Conservation (phyloP, 2,113 vertebrate genomes). For the Gracilinanus agilis region DNA sequence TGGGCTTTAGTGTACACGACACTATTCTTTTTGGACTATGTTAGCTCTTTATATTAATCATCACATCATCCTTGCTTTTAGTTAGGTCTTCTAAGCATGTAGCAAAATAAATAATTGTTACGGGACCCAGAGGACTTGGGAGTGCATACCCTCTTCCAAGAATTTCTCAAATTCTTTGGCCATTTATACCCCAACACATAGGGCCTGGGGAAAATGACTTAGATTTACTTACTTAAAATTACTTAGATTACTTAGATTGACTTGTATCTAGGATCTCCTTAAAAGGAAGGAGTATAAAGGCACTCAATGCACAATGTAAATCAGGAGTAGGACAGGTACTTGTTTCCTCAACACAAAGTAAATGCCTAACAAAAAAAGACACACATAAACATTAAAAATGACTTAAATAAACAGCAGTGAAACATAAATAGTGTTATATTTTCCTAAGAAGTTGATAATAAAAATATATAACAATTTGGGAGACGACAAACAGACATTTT, state of each 20-base stretch:
- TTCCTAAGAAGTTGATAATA: not conserved
- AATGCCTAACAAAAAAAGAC: not conserved
- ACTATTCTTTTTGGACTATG: not conserved
- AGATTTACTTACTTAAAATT: not conserved
- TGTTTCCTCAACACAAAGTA: not conserved
- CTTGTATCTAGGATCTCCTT: not conserved
- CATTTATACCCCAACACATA: not conserved
- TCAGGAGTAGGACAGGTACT: not conserved
- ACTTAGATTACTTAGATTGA: not conserved
- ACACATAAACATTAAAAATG: not conserved
- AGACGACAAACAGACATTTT: not conserved
- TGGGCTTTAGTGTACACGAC: not conserved
- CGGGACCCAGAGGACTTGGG: not conserved
- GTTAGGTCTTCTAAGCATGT: not conserved
- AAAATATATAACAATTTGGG: not conserved
- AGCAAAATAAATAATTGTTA: not conserved
- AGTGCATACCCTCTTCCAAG: not conserved
- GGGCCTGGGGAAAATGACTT: not conserved
- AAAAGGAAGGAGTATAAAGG: not conserved
- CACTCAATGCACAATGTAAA: not conserved
- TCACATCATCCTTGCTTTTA: not conserved
- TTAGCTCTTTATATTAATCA: not conserved
- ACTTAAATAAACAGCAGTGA: not conserved
- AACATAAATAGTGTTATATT: not conserved
- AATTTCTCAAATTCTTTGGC: not conserved